These are phyloP conservation scores for Chloroceryle amazona DNA, from an alignment of 2,797 vertebrate genomes.

Conservation along the genomic window DNA sequence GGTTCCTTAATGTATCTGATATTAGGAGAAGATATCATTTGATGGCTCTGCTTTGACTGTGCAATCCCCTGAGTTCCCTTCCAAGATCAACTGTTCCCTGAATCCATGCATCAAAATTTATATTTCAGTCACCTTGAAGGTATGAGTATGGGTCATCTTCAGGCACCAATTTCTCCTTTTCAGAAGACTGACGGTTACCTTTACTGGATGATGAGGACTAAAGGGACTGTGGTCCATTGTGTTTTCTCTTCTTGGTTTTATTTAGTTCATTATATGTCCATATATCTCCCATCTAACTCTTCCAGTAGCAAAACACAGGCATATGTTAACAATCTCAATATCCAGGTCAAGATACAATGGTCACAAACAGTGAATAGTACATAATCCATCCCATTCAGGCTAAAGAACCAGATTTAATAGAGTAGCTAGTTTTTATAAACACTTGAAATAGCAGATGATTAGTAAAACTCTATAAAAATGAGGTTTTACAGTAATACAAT, in stretches of 20 bases:
- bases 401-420: slow-evolving; percentile 4
- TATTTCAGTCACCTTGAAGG: not conserved
- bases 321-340: not conserved
- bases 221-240: not conserved
- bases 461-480: slow-evolving; percentile 39
- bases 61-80: not conserved
- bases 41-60: not conserved
- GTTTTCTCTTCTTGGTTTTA: not conserved
- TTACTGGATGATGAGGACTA: not conserved
- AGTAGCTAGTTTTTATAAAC: slow-evolving; percentile 10
- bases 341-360: not conserved
- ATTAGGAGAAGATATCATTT: not conserved
- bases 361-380: not conserved
- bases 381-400: not conserved
- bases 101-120: not conserved
- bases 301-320: not conserved
- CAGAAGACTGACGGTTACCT: not conserved
- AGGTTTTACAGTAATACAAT: slow-evolving; percentile 15
- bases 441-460: slow-evolving; percentile 13
- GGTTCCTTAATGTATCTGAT: not conserved
- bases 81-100: not conserved
- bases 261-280: not conserved
- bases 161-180: not conserved
- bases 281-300: not conserved
- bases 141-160: not conserved